Evolutionary conservation across 2,113 vertebrate species (phyloP).

Genomic region (Pelusios castaneus): DNA sequence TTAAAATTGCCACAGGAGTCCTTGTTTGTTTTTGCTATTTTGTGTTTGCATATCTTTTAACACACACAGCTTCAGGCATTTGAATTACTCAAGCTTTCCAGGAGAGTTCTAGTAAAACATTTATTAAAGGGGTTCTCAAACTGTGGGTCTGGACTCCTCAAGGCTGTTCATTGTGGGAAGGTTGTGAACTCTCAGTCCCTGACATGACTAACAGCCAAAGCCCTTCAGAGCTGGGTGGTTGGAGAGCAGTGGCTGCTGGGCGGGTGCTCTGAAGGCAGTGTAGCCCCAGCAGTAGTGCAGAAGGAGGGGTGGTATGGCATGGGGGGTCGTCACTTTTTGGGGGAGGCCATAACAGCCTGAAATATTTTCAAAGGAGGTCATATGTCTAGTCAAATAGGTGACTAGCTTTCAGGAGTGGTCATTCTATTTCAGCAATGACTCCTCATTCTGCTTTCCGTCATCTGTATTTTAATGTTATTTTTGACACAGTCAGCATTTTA

Average conservation of each 20-base stretch:
- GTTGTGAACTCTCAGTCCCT: no score
- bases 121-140: not conserved
- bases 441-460: slow-evolving; percentile 71
- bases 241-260: no score
- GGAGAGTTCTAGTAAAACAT: slow-evolving; percentile 54
- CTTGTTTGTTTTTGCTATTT: not conserved
- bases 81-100: slow-evolving; percentile 47
- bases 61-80: slow-evolving; percentile 19
- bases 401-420: slow-evolving; percentile 39
- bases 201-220: no score
- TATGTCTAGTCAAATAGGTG: slow-evolving; percentile 44
- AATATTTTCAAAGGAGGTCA: not conserved
- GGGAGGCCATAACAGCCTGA: no score
- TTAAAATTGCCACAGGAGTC: no score
- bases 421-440: slow-evolving; percentile 54
- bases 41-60: slow-evolving; percentile 51
- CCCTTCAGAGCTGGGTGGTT: no score
- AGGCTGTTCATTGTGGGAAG: no score
- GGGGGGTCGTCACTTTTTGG: no score
- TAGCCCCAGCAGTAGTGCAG: no score
- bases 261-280: no score
- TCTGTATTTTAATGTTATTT: slow-evolving; percentile 68
- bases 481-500: slow-evolving; percentile 53
- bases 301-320: no score
- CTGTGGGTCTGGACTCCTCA: no score